Percentiles rank a stretch among this genome's conserved stretches.
Conservation (phyloP, 2,888 invertebrate genomes). For the Oxytorus armatus region DNA sequence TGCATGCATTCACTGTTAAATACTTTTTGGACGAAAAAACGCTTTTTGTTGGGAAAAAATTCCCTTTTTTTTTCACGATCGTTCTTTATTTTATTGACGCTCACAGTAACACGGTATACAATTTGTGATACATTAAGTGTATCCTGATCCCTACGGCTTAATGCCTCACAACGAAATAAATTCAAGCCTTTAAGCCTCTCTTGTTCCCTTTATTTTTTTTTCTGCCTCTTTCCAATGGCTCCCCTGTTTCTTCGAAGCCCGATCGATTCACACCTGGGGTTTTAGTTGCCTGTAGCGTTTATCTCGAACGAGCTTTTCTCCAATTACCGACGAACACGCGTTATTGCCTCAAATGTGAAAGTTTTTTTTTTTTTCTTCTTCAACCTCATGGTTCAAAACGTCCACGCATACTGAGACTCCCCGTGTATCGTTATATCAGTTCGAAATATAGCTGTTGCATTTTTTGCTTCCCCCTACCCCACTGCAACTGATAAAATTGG, state of each 20-base stretch:
- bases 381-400: not conserved
- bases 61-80: not conserved
- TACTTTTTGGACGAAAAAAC: too few species aligned
- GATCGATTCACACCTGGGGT: conserved; percentile 27
- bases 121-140: not conserved
- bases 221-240: conserved; percentile 2
- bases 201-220: not conserved
- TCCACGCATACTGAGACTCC: not conserved
- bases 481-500: not conserved
- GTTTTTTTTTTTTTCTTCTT: not conserved
- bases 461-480: not conserved
- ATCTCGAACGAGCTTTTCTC: not conserved
- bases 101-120: not conserved
- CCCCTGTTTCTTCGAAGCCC: not conserved
- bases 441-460: too few species aligned
- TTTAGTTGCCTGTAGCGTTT: too few species aligned
- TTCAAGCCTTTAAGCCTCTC: not conserved
- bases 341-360: conserved; percentile 17
- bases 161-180: not conserved
- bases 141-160: not conserved
- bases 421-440: too few species aligned
- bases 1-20: too few species aligned
- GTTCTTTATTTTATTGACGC: conserved; percentile 7
- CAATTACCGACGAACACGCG: conserved; percentile 1
- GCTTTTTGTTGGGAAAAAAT: too few species aligned